Evolutionary conservation across 2,797 vertebrate genomes (phyloP), one percentile per base, ranked within the genome.

Genomic region (Artibeus lituratus): DNA sequence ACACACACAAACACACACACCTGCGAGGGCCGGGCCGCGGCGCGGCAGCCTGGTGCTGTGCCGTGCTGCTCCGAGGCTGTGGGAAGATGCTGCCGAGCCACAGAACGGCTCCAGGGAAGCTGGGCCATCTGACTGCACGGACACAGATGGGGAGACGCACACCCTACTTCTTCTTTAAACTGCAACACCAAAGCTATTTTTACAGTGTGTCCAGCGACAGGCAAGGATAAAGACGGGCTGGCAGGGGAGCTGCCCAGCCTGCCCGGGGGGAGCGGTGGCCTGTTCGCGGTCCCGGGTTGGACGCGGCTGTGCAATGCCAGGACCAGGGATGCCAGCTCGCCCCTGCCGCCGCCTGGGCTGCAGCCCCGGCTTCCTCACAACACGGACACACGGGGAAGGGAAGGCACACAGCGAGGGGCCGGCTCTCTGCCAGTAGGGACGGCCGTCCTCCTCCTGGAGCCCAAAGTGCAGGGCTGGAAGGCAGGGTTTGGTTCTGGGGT

Each of bases 401-500:
- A 24, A 87, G 96, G 96, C 72, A 81, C 91, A 73, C 91, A 0
- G 2, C 5, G 5, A 1, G 7, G 14, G 67, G 94, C 97, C 96
- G 96, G 95, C 96, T 55, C 90, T 92, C 69, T 47, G 78, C 94
- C 97, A 8, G 80, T 42, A 2, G 57, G 81, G 1, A 94, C 51
- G 44, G 88, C 82, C 89, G 95, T 97, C 96, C 98, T 98, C 97
- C 96, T 97, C 83, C 94, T 86, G 57, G 97, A 92, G 96, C 96
- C 78, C 93, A 9, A 6, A 21, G 39, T 2, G 2, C 32, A 83
- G 39, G 81, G 9, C 0, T 0, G 12, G 35, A 5, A 11, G 44
- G 16, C 35, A 87, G 90, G 95, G 80, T 96, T 95, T 95, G 82
- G 97, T 97, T 96, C 97, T 96, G 91, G 97, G 97, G 97, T 96